Conservation (phyloP, 1,140 invertebrate species). For the Penaeus chinensis region DNA sequence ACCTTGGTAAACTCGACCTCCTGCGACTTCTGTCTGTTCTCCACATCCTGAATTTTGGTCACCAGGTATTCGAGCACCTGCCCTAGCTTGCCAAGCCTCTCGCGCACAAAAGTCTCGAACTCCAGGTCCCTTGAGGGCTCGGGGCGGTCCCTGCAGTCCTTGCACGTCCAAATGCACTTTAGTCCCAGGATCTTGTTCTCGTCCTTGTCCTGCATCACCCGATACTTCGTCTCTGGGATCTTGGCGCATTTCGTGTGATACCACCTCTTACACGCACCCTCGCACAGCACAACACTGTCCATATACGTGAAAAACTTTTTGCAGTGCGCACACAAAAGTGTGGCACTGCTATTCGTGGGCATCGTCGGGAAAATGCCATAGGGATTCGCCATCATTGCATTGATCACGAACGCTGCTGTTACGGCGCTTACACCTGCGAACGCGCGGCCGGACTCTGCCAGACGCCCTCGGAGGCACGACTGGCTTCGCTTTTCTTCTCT, state of each 20-base stretch:
- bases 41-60: conserved; percentile 52
- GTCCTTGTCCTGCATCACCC: conserved; percentile 55
- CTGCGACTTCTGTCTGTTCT: conserved; percentile 52
- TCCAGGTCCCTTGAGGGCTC: conserved; percentile 41
- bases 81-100: conserved; percentile 44
- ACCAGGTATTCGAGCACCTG: conserved; percentile 51
- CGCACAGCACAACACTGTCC: conserved; percentile 57
- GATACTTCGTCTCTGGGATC: conserved; percentile 53
- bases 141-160: conserved; percentile 47
- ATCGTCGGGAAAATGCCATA: conserved; percentile 54
- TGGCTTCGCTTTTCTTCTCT: not conserved
- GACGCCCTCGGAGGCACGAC: not conserved
- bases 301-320: conserved; percentile 57
- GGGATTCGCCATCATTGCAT: conserved; percentile 59
- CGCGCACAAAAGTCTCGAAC: conserved; percentile 53
- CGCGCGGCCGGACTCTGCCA: not conserved
- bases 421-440: conserved; percentile 25
- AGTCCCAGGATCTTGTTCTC: conserved; percentile 47
- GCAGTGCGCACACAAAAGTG: conserved; percentile 51
- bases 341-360: conserved; percentile 50
- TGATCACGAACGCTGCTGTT: conserved; percentile 48
- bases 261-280: conserved; percentile 49
- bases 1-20: conserved; percentile 54
- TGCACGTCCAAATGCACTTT: conserved; percentile 50
- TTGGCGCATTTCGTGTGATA: conserved; percentile 55